Evolutionary conservation across 1,140 invertebrate species (phyloP).

Genomic region (Araneus ventricosus): DNA sequence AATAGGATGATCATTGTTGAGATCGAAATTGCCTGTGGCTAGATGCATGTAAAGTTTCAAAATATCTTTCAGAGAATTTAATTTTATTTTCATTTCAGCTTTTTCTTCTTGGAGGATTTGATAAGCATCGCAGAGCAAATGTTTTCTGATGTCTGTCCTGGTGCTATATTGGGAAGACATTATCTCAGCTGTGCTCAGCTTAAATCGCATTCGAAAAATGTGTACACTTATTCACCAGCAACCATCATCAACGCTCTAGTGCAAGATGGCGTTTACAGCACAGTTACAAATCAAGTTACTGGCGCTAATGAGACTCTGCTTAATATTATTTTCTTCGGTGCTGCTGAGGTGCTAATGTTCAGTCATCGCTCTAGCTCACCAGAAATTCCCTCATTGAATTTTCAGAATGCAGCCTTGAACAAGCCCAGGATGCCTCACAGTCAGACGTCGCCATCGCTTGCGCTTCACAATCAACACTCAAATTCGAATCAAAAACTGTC

Average conservation of each 20-base stretch:
- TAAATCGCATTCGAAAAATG: constrained; percentile 81
- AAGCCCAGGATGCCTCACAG: neutral
- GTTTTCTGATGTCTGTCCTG: constrained; percentile 84
- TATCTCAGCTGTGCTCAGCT: constrained; percentile 85
- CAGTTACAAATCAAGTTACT: constrained; percentile 83
- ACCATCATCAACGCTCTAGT: constrained; percentile 84
- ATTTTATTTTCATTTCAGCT: constrained; percentile 79
- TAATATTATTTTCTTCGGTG: constrained; percentile 86
- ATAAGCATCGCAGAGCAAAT: constrained; percentile 86
- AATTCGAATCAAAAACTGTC: neutral
- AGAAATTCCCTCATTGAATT: neutral
- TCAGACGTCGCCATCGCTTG: neutral
- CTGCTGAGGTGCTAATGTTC: constrained; percentile 80
- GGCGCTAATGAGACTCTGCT: constrained; percentile 85
- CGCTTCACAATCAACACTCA: neutral
- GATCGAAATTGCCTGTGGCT: too few relatives aligned
- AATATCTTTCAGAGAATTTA: too few relatives aligned
- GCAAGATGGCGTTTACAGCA: constrained; percentile 79
- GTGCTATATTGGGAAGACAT: constrained; percentile 85
- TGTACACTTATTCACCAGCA: constrained; percentile 84
- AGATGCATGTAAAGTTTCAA: too few relatives aligned
- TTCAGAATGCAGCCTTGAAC: neutral
- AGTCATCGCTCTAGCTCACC: neutral
- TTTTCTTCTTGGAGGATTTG: constrained; percentile 89
- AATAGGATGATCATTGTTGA: too few relatives aligned